Evolutionary conservation across 1,140 invertebrate species (phyloP).

Genomic region (Rhizoglyphus robini): DNA sequence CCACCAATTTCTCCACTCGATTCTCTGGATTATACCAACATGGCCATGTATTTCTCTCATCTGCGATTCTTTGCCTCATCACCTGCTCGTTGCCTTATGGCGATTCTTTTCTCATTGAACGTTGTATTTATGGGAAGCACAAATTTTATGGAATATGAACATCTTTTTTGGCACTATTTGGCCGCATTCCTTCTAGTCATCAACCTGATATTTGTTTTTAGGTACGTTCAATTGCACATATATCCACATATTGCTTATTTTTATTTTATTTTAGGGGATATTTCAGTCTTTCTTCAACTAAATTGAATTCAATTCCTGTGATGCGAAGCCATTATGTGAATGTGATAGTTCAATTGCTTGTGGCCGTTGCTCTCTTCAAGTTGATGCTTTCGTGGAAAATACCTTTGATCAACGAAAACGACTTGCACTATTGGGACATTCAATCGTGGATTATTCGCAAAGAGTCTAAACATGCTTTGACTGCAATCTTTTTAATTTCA

Average conservation of each 20-base stretch:
- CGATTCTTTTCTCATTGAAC: neutral
- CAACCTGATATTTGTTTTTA: neutral
- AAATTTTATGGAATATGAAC: constrained; percentile 22
- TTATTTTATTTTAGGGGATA: neutral
- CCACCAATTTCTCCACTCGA: neutral
- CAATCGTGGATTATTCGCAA: neutral
- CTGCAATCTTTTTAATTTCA: neutral
- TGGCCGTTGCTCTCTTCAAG: neutral
- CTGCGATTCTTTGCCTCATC: neutral
- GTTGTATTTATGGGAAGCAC: constrained; percentile 9
- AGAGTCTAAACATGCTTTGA: neutral
- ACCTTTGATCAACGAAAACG: neutral
- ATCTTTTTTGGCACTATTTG: constrained; percentile 19
- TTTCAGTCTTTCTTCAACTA: neutral
- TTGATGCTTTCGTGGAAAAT: neutral
- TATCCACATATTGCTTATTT: too few relatives aligned
- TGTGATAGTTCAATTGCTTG: neutral
- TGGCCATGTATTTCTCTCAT: neutral
- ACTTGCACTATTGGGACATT: neutral
- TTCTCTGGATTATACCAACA: neutral
- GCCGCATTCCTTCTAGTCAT: neutral
- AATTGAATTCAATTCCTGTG: neutral
- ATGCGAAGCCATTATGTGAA: neutral
- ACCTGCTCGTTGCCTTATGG: neutral
- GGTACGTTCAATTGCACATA: too few relatives aligned